These are phyloP conservation scores for Drosophila antonietae DNA, from an alignment of 2,888 invertebrate genomes.

Conservation along the genomic window DNA sequence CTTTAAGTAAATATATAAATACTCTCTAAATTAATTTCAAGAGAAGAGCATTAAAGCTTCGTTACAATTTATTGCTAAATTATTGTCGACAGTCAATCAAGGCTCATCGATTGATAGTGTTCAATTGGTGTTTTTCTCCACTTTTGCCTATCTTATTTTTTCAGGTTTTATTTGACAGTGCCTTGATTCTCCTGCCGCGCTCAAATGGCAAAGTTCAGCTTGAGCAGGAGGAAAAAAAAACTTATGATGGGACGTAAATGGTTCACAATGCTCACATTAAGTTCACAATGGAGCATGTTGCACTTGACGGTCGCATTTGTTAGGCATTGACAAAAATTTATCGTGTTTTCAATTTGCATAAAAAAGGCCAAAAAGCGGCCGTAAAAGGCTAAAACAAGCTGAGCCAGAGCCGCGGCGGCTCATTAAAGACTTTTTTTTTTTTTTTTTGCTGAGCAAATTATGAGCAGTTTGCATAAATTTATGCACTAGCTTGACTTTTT, in stretches of 20 bases:
- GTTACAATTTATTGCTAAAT: slow-evolving; percentile 16
- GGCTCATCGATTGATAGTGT: slow-evolving; percentile 43
- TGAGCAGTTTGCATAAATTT: slow-evolving; percentile 40
- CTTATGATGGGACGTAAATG: slow-evolving; percentile 60
- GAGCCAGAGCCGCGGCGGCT: slow-evolving; percentile 43
- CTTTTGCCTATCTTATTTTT: not conserved
- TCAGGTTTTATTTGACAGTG: not conserved
- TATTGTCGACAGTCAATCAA: slow-evolving; percentile 30
- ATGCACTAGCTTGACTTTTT: slow-evolving; percentile 26
- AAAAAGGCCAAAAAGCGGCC: slow-evolving; percentile 54
- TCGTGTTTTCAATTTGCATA: slow-evolving; percentile 64
- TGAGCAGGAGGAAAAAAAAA: slow-evolving; percentile 4
- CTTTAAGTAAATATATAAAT: not conserved
- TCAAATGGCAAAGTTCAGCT: slow-evolving; percentile 47
- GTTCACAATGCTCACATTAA: slow-evolving; percentile 73
- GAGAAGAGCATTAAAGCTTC: slow-evolving; percentile 13
- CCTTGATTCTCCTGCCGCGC: slow-evolving; percentile 41
- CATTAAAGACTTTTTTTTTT: slow-evolving; percentile 58
- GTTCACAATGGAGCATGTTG: slow-evolving; percentile 60
- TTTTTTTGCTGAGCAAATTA: slow-evolving; percentile 46
- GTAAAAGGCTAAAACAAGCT: slow-evolving; percentile 43
- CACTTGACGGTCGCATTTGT: slow-evolving; percentile 70
- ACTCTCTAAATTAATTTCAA: not conserved
- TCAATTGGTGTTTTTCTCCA: slow-evolving; percentile 19
- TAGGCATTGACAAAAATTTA: slow-evolving; percentile 58